phyloP scores from a whole-genome alignment of 2,797 vertebrate genomes.

The Arremon brunneinucha region DNA sequence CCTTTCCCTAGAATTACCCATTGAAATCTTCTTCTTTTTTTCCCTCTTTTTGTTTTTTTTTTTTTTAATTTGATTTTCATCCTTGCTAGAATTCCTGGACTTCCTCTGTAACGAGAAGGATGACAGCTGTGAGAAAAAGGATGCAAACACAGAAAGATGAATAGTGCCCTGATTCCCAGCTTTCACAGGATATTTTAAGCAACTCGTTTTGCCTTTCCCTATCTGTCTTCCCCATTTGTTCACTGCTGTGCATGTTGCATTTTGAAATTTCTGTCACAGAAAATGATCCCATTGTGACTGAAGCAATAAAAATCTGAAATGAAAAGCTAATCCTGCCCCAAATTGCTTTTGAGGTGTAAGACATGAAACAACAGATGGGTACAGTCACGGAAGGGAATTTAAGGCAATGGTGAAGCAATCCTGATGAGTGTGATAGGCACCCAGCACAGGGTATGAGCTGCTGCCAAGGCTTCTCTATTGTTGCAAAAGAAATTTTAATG shows the following conservation, averaged over 20 bases:
- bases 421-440: background rate
- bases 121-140: background rate
- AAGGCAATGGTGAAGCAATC: background rate
- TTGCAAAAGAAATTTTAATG: background rate
- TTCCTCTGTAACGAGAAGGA: background rate
- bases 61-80: background rate
- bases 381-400: background rate
- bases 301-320: constrained; percentile 25
- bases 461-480: constrained; percentile 1
- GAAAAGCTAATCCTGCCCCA: constrained; percentile 25
- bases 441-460: background rate
- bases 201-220: background rate
- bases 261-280: background rate
- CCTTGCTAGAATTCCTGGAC: background rate
- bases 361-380: constrained; percentile 30
- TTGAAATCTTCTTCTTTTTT: background rate
- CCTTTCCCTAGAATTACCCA: background rate
- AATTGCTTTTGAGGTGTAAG: constrained; percentile 23
- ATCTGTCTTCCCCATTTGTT: background rate
- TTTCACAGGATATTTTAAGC: background rate
- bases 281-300: background rate
- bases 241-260: background rate
- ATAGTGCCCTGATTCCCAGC: background rate
- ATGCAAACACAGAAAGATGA: background rate
- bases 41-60: background rate